Base-by-base conservation (phyloP, 2,888 invertebrate genomes). In the Hoplodrina blanda region DNA sequence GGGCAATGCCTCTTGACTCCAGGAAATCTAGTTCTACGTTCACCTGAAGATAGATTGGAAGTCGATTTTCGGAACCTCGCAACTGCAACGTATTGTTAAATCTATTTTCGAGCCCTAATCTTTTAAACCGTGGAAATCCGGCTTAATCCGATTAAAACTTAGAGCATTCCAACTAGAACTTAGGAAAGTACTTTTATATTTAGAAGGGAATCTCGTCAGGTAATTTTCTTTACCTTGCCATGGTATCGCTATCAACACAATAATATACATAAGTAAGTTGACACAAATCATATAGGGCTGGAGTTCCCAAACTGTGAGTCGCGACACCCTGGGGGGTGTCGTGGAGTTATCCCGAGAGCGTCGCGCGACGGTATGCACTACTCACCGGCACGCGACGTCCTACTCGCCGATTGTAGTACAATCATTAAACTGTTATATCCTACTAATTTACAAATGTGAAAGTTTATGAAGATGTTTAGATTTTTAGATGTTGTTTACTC, bases 91-190 rank as follows among this genome's bases (percentile, higher is more conserved):
- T 61, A 62, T 20, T 62, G 49, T 65, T 78, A 53, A 49, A 61
- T 41, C 60, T 17, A 57, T 65, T 72, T 65, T 54, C 50, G 54
- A 30, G 10, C 59, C 17, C 30, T 67, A 63, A 78, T 79, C 67
- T 67, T 67, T 73, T 76, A 59, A 73, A 56, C 74, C 57, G 54
- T 56, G 49, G 19, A 61, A 76, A 68, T 67, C 76, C 62, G 7
- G 2, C 17, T 8, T 17, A 64, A 79, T 64, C 62, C 62, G 62
- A 64, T 74, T 68, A 69, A 49, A 64, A 69, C 57, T 65, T 64
- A 10, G 1, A 2, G 17, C 46, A 54, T 62, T 20, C 33, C 46
- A 20, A 64, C 49, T 25, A 53, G 41, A 11, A 41, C 17, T 70
- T 60, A 8, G 4, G 10, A 54, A 63, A 52, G 25, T 11, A 41